phyloP scores from a whole-genome alignment of 2,797 vertebrate genomes.

The Melanotaenia parkinsoni region DNA sequence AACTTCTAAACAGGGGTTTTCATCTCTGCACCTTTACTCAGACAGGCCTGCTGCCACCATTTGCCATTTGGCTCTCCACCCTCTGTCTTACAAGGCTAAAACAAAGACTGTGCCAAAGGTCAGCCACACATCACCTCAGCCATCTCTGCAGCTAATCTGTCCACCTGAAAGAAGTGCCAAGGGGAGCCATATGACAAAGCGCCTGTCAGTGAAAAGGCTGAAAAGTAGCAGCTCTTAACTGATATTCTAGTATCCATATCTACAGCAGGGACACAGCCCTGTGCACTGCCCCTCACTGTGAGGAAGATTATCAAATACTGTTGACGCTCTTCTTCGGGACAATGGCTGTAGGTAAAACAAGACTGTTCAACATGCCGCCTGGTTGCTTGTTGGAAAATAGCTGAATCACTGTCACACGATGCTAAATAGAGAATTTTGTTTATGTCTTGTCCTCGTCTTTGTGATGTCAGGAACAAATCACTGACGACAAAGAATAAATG shows the following conservation, averaged over 20 bases:
- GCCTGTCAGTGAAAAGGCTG: constrained; percentile 24
- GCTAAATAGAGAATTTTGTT: too few species aligned
- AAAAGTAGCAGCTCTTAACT: neutral
- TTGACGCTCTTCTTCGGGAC: too few species aligned
- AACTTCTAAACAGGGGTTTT: neutral
- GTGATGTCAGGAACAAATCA: too few species aligned
- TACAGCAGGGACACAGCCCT: neutral
- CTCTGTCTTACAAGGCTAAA: constrained; percentile 23
- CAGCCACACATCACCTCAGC: constrained; percentile 20
- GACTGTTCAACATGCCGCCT: too few species aligned
- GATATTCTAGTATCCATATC: constrained; percentile 18
- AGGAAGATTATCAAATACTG: too few species aligned
- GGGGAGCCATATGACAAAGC: constrained; percentile 25
- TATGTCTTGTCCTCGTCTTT: too few species aligned
- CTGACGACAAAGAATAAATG: too few species aligned
- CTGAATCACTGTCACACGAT: too few species aligned
- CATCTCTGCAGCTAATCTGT: constrained; percentile 39
- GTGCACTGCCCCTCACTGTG: too few species aligned
- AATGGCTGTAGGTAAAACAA: too few species aligned
- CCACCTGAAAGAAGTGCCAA: constrained; percentile 30
- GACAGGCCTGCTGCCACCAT: constrained; percentile 11
- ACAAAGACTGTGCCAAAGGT: constrained; percentile 29
- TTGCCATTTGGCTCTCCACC: constrained; percentile 7
- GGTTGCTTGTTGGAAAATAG: too few species aligned
- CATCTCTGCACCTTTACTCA: constrained; percentile 10